Evolutionary conservation across 2,113 vertebrate species (phyloP).

Genomic region (Mola mola): DNA sequence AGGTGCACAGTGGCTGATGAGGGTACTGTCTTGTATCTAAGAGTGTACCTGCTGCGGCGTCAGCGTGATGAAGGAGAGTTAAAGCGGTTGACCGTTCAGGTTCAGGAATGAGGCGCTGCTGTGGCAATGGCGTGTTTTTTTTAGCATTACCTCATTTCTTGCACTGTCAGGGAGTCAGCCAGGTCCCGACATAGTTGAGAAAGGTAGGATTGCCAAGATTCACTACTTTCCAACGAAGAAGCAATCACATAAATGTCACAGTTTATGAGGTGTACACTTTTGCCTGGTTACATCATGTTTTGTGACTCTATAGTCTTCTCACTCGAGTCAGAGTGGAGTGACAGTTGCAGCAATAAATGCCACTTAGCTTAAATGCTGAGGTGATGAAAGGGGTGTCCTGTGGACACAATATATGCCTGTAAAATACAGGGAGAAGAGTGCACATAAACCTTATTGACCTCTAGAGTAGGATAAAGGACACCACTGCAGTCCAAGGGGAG

Average conservation of each 20-base stretch:
- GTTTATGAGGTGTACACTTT: neutral
- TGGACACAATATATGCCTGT: slow-evolving; percentile 30
- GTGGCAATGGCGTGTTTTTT: neutral
- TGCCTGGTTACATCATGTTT: slow-evolving; percentile 22
- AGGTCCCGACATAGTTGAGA: slow-evolving; percentile 8
- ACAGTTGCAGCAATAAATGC: slow-evolving; percentile 34
- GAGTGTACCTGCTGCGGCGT: slow-evolving; percentile 5
- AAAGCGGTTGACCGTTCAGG: slow-evolving; percentile 13
- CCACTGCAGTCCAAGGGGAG: slow-evolving; percentile 17
- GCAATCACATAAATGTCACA: slow-evolving; percentile 2
- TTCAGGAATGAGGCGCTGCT: slow-evolving; percentile 16
- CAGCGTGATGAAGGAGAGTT: slow-evolving; percentile 18
- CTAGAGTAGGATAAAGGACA: slow-evolving; percentile 30
- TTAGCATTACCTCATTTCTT: slow-evolving; percentile 25
- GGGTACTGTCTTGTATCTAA: slow-evolving; percentile 2
- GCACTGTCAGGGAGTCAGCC: slow-evolving; percentile 11
- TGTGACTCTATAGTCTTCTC: slow-evolving; percentile 10
- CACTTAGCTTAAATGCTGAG: slow-evolving; percentile 9
- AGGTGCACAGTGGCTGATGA: slow-evolving; percentile 17
- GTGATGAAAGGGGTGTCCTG: slow-evolving; percentile 29
- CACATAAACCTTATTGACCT: slow-evolving; percentile 25
- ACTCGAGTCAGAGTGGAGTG: slow-evolving; percentile 1
- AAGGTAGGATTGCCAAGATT: neutral
- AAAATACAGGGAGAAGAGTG: slow-evolving; percentile 43
- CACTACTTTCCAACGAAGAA: slow-evolving; percentile 9